A percentile compares a stretch with the other conserved stretches of the same genome.
Conservation (phyloP, 2,888 invertebrate genomes). For the Drosophila affinis region DNA sequence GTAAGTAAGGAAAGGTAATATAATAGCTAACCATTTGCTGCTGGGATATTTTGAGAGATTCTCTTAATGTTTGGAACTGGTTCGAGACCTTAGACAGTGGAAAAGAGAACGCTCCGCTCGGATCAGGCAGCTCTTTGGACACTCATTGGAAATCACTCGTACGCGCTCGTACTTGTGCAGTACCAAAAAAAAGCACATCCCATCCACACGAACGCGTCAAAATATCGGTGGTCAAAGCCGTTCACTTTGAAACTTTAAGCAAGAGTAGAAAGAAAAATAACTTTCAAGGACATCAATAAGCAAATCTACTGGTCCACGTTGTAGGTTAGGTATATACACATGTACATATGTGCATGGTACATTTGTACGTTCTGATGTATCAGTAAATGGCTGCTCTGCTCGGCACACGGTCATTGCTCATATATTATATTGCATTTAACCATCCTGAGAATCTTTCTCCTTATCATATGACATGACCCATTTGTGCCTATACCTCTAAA, state of each 20-base stretch:
- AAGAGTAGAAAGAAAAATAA: constrained; percentile 11
- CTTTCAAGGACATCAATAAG: constrained; percentile 29
- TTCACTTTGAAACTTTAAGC: constrained; percentile 17
- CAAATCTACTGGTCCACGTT: neutral
- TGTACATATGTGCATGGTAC: too few relatives aligned
- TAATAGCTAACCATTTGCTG: neutral
- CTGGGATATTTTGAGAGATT: neutral
- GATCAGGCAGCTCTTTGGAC: neutral
- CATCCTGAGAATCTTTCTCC: too few relatives aligned
- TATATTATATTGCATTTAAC: too few relatives aligned
- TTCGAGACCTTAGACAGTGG: neutral
- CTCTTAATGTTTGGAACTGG: neutral
- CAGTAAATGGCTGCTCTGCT: too few relatives aligned
- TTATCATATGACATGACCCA: too few relatives aligned
- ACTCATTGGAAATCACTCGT: neutral
- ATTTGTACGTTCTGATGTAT: too few relatives aligned
- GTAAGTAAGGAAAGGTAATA: neutral
- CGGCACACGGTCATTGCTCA: too few relatives aligned
- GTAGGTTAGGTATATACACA: neutral
- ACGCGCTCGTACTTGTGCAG: neutral
- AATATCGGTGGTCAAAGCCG: constrained; percentile 17
- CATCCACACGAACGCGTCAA: constrained; percentile 4
- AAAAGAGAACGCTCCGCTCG: neutral
- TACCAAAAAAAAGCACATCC: neutral
- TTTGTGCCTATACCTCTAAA: too few relatives aligned